Evolutionary conservation across 1,140 invertebrate species (phyloP).

Genomic region (Ips typographus): DNA sequence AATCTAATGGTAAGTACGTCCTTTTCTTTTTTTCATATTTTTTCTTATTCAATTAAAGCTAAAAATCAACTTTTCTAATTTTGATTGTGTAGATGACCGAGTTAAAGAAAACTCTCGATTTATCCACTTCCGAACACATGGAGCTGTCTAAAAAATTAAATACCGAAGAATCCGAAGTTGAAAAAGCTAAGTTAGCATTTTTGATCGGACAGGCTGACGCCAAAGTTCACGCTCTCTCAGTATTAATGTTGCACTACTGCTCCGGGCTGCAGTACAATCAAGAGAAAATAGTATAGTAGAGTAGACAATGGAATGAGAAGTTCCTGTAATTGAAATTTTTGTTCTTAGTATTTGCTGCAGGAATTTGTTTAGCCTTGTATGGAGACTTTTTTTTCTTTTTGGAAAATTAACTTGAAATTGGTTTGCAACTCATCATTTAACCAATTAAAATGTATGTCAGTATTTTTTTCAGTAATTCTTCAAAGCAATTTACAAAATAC

Average conservation of each 20-base stretch:
- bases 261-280: conserved; percentile 67
- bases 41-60: neutral
- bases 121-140: conserved; percentile 59
- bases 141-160: conserved; percentile 54
- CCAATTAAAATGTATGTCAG: too few species aligned
- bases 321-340: neutral
- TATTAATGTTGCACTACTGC: conserved; percentile 84
- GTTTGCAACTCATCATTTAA: too few species aligned
- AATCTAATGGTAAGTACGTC: conserved; percentile 64
- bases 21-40: neutral
- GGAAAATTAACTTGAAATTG: too few species aligned
- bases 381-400: too few species aligned
- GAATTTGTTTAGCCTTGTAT: too few species aligned
- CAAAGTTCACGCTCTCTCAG: conserved; percentile 75
- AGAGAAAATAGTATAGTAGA: conserved; percentile 47
- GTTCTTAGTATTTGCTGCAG: neutral
- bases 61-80: neutral
- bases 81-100: conserved; percentile 64
- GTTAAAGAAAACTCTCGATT: conserved; percentile 70
- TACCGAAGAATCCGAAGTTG: conserved; percentile 55
- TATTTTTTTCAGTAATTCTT: too few species aligned
- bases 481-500: too few species aligned
- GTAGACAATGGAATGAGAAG: too few species aligned
- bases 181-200: conserved; percentile 58
- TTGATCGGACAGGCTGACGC: conserved; percentile 68